phyloP scores from a whole-genome alignment of 2,797 vertebrate species.

The Rhinichthys osculus region DNA sequence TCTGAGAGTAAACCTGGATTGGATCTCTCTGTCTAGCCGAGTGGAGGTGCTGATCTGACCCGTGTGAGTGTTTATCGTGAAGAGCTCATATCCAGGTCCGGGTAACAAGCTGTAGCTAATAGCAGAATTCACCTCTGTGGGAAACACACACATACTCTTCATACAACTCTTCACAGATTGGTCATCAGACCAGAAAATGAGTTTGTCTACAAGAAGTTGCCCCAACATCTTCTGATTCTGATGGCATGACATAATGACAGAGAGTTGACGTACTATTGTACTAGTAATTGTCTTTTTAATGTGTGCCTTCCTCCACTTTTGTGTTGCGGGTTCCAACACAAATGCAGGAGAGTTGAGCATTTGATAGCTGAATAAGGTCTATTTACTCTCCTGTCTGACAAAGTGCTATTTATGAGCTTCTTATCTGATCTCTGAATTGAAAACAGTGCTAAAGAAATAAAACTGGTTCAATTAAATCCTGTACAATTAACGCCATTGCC shows the following conservation, averaged over 20 bases:
- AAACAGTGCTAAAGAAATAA: slow-evolving; percentile 55
- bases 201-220: neutral
- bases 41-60: slow-evolving; percentile 83
- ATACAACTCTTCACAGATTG: neutral
- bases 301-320: slow-evolving; percentile 21
- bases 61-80: slow-evolving; percentile 83
- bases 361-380: slow-evolving; percentile 55
- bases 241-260: neutral
- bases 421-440: slow-evolving; percentile 63
- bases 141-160: slow-evolving; percentile 22
- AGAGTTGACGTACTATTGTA: neutral
- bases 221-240: neutral
- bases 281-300: neutral
- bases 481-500: too few relatives aligned
- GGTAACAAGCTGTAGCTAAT: slow-evolving; percentile 83
- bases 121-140: slow-evolving; percentile 74
- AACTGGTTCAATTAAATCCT: too few relatives aligned
- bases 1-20: slow-evolving; percentile 82
- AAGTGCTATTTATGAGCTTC: slow-evolving; percentile 24
- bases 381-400: slow-evolving; percentile 35
- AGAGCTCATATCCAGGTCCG: slow-evolving; percentile 81
- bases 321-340: slow-evolving; percentile 11
- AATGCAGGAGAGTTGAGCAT: slow-evolving; percentile 38
- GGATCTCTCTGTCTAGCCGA: slow-evolving; percentile 86
- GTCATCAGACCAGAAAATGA: neutral